These are phyloP conservation scores for Caenorhabditis remanei DNA, from an alignment of 1,140 invertebrate species.

Conservation along the genomic window DNA sequence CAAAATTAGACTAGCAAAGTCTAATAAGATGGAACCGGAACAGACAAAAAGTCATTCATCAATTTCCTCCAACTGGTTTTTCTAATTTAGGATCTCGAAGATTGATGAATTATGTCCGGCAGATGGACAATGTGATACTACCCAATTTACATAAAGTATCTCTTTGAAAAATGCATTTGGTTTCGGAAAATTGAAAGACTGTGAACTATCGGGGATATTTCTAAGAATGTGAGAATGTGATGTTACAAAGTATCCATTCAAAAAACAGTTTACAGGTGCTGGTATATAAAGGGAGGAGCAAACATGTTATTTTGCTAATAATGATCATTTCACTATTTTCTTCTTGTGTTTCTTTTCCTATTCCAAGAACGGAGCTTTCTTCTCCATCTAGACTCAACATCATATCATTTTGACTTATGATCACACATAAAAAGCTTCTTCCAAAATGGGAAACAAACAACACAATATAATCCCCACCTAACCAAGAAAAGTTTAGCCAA, in stretches of 20 bases:
- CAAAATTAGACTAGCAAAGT: background rate
- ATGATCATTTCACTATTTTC: too few relatives aligned
- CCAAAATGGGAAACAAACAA: conserved; percentile 11
- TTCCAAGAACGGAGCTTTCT: too few relatives aligned
- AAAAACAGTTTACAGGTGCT: too few relatives aligned
- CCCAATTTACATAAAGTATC: conserved; percentile 29
- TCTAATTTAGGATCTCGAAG: background rate
- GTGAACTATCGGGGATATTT: too few relatives aligned
- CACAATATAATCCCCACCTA: conserved; percentile 38
- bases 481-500: conserved; percentile 29
- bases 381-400: background rate
- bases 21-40: background rate
- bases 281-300: too few relatives aligned
- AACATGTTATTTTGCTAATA: too few relatives aligned
- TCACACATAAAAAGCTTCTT: background rate
- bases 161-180: background rate
- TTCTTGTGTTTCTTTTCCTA: too few relatives aligned
- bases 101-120: conserved; percentile 37
- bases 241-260: too few relatives aligned
- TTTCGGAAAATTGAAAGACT: background rate
- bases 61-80: background rate
- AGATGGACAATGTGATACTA: background rate
- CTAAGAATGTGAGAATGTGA: too few relatives aligned
- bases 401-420: background rate
- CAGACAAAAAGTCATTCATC: background rate